Conservation (phyloP, 2,888 invertebrate species). For the Mellilla xanthometata region DNA sequence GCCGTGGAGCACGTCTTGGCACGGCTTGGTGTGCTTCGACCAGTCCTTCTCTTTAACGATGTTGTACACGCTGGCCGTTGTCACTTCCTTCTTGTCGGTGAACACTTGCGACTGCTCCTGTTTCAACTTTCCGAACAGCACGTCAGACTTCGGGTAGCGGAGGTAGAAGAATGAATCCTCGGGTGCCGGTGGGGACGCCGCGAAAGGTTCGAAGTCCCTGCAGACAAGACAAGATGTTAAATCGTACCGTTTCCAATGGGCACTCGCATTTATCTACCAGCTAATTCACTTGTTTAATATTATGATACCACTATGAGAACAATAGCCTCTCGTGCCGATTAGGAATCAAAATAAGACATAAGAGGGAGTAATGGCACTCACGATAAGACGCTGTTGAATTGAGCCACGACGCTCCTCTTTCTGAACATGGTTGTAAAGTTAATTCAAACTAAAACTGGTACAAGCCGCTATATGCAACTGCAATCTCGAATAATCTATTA, state of each 20-base stretch:
- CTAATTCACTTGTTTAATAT: slow-evolving; percentile 2
- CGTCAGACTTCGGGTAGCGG: slow-evolving; percentile 81
- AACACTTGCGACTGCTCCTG: slow-evolving; percentile 35
- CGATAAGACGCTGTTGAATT: slow-evolving; percentile 61
- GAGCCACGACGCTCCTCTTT: slow-evolving; percentile 61
- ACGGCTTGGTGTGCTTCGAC: slow-evolving; percentile 86
- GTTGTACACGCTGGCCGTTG: slow-evolving; percentile 45
- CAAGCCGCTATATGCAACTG: slow-evolving; percentile 29
- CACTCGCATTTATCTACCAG: slow-evolving; percentile 1
- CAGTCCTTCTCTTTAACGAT: slow-evolving; percentile 72
- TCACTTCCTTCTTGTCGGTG: slow-evolving; percentile 51
- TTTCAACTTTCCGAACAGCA: slow-evolving; percentile 54
- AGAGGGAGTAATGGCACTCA: slow-evolving; percentile 46
- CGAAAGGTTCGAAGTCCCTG: slow-evolving; percentile 76
- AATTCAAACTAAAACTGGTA: slow-evolving; percentile 18
- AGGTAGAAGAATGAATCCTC: slow-evolving; percentile 89
- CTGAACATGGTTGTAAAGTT: slow-evolving; percentile 52
- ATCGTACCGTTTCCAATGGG: background rate
- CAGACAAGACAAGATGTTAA: slow-evolving; percentile 9
- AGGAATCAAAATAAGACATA: slow-evolving; percentile 9
- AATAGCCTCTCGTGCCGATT: slow-evolving; percentile 11
- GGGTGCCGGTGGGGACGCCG: slow-evolving; percentile 86
- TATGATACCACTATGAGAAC: slow-evolving; percentile 13
- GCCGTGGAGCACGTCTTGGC: slow-evolving; percentile 84
- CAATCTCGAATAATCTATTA: slow-evolving; percentile 37